Evolutionary conservation across 2,888 invertebrate genomes (phyloP).

Genomic region (Uropetala carovei): DNA sequence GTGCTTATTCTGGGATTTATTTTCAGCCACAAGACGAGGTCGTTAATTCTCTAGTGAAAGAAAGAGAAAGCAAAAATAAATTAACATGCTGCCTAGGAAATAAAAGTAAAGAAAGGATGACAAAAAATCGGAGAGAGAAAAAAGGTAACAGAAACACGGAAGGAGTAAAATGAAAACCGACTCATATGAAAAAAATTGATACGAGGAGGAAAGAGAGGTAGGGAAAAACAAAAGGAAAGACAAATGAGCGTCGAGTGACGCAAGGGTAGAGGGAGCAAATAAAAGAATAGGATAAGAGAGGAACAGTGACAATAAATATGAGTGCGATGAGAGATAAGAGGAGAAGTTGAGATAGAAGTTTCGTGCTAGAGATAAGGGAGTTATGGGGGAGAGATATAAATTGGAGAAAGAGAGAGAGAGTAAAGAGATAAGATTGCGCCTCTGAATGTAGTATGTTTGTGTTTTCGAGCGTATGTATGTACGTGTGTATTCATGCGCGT

Average conservation of each 20-base stretch:
- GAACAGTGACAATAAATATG: background rate
- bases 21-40: too few species aligned
- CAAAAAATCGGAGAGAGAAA: background rate
- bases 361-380: background rate
- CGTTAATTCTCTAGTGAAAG: too few species aligned
- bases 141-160: background rate
- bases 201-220: background rate
- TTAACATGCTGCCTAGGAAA: too few species aligned
- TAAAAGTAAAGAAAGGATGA: background rate
- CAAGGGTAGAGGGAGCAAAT: background rate
- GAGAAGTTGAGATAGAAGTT: constrained; percentile 1
- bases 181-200: background rate
- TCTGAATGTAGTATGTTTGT: too few species aligned
- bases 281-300: background rate
- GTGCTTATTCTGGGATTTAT: too few species aligned
- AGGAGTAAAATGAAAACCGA: background rate
- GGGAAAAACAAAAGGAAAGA: background rate
- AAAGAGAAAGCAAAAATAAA: too few species aligned
- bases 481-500: too few species aligned
- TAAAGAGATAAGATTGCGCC: background rate
- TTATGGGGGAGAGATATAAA: background rate
- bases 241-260: background rate
- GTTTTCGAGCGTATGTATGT: background rate
- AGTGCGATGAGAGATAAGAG: constrained; percentile 4
- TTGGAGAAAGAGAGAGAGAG: background rate